Conservation (phyloP, 1,140 invertebrate genomes). For the Theocolax elegans region DNA sequence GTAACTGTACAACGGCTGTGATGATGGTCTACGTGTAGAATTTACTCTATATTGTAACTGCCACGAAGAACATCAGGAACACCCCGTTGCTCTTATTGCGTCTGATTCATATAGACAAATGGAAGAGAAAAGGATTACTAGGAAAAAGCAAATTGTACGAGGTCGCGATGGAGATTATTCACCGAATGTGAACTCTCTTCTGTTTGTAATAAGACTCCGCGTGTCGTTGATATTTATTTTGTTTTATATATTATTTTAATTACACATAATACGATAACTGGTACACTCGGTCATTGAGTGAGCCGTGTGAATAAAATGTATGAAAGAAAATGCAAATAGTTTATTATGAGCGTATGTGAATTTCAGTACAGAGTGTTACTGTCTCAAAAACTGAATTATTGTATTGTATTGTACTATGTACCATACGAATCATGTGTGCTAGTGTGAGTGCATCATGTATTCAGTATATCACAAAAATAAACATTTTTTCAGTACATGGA, state of each 20-base stretch:
- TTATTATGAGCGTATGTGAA: constrained; percentile 37
- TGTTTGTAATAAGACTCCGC: constrained; percentile 44
- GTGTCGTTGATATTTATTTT: constrained; percentile 63
- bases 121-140: constrained; percentile 10
- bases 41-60: constrained; percentile 47
- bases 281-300: constrained; percentile 43
- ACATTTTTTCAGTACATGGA: constrained; percentile 38
- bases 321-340: constrained; percentile 38
- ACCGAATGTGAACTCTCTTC: constrained; percentile 23
- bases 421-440: constrained; percentile 55
- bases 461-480: constrained; percentile 36
- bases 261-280: constrained; percentile 55
- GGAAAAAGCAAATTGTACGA: neutral
- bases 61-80: constrained; percentile 38
- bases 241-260: constrained; percentile 58
- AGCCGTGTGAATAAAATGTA: constrained; percentile 38
- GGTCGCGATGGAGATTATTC: constrained; percentile 3
- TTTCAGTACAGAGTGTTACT: constrained; percentile 47
- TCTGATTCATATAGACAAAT: constrained; percentile 12
- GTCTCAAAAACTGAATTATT: constrained; percentile 47
- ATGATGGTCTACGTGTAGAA: constrained; percentile 39
- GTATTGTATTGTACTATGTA: constrained; percentile 61
- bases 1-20: constrained; percentile 41
- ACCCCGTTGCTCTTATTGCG: constrained; percentile 24
- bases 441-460: constrained; percentile 47